Conservation (phyloP, 1,140 invertebrate species). For the Meteorus sp. region DNA sequence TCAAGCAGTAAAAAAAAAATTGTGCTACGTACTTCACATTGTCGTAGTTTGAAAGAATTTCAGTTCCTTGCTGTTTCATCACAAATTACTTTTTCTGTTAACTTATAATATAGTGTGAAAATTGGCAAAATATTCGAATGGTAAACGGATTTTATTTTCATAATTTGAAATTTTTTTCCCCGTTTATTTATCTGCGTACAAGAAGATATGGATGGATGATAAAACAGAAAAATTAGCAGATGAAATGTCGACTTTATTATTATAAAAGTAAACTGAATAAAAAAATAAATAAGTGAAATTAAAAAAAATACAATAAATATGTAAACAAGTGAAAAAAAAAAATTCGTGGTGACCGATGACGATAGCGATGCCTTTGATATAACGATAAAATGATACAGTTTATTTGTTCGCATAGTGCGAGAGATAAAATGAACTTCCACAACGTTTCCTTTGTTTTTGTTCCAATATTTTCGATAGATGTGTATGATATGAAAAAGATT, state of each 20-base stretch:
- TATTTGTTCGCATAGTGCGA: slow-evolving; percentile 21
- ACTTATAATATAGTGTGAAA: too few relatives aligned
- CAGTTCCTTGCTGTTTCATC: too few relatives aligned
- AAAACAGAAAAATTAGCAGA: background rate
- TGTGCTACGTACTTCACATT: too few relatives aligned
- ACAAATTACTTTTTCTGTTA: too few relatives aligned
- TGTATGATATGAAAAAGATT: slow-evolving; percentile 4
- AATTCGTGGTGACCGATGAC: slow-evolving; percentile 38
- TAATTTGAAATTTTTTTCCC: too few relatives aligned
- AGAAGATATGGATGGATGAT: background rate
- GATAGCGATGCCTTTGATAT: slow-evolving; percentile 51
- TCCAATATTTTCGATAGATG: slow-evolving; percentile 10
- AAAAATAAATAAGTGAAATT: slow-evolving; percentile 7
- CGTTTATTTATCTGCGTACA: too few relatives aligned
- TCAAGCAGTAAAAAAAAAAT: background rate
- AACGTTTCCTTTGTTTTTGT: too few relatives aligned
- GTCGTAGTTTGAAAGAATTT: too few relatives aligned
- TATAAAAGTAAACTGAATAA: slow-evolving; percentile 4
- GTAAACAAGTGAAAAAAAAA: slow-evolving; percentile 30
- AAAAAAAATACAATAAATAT: slow-evolving; percentile 26
- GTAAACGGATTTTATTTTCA: too few relatives aligned
- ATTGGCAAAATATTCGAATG: too few relatives aligned
- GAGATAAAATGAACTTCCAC: slow-evolving; percentile 15
- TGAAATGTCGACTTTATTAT: background rate
- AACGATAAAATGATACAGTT: slow-evolving; percentile 21